Evolutionary conservation across 2,113 vertebrate genomes (phyloP).

Genomic region (Triplophysa siluroides): DNA sequence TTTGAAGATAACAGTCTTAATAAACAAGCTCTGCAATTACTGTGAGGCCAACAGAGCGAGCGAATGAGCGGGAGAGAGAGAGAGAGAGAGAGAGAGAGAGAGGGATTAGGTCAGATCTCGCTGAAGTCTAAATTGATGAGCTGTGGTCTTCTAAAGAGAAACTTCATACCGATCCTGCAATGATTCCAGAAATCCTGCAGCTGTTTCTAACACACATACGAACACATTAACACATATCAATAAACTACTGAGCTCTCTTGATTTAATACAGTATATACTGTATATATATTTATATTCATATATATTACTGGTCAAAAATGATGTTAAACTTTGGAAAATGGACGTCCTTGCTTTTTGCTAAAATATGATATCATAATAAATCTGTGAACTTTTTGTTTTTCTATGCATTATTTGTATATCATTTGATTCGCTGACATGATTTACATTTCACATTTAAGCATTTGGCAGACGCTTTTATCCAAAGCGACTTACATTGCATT

Average conservation of each 20-base stretch:
- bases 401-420: no score
- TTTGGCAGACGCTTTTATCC: no score
- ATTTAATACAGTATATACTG: not conserved
- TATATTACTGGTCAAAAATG: no score
- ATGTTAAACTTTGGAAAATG: no score
- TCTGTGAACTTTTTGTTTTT: no score
- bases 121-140: slow-evolving; percentile 73
- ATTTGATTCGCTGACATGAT: no score
- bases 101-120: slow-evolving; percentile 74
- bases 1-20: slow-evolving; percentile 81
- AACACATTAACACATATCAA: not conserved
- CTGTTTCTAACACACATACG: slow-evolving; percentile 18
- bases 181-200: slow-evolving; percentile 62
- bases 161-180: slow-evolving; percentile 66
- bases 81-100: slow-evolving; percentile 47
- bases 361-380: no score
- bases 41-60: slow-evolving; percentile 54
- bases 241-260: not conserved
- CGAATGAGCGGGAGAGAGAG: slow-evolving; percentile 14
- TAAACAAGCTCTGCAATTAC: slow-evolving; percentile 82
- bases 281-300: no score
- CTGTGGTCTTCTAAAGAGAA: slow-evolving; percentile 70
- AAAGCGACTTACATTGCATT: no score
- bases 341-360: no score
- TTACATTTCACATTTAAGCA: no score